A percentile compares a stretch with the other conserved stretches of the same genome.
Conservation (phyloP, 2,888 invertebrate species). For the Melanostoma scalare region DNA sequence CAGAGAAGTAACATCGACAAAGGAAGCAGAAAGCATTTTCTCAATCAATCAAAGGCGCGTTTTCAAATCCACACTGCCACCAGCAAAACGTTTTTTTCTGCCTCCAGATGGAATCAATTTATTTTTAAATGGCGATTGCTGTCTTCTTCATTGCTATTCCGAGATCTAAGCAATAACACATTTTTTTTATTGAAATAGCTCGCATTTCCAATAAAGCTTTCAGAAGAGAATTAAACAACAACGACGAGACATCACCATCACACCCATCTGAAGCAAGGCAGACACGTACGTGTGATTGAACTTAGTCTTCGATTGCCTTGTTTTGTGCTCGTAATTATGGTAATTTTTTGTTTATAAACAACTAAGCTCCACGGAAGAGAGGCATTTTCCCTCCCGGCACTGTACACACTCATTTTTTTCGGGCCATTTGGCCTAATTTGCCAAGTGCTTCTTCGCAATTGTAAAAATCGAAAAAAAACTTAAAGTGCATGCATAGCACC, state of each 20-base stretch:
- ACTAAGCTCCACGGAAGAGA: not conserved
- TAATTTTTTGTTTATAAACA: conserved; percentile 15
- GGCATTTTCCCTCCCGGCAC: not conserved
- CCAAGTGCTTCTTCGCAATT: not conserved
- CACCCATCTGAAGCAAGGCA: too few relatives aligned
- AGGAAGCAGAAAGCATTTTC: not conserved
- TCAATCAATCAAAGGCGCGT: conserved; percentile 13
- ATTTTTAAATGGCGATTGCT: conserved; percentile 13
- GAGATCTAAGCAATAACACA: not conserved
- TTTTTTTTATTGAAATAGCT: not conserved
- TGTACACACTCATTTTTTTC: conserved; percentile 3
- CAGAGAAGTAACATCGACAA: not conserved
- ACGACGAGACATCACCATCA: too few relatives aligned
- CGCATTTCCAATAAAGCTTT: conserved; percentile 1
- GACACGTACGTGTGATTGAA: too few relatives aligned
- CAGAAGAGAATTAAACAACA: too few relatives aligned
- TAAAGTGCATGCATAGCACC: conserved; percentile 37
- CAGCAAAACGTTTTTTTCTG: not conserved
- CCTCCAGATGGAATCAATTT: conserved; percentile 8
- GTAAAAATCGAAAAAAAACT: not conserved
- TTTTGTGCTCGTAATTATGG: too few relatives aligned
- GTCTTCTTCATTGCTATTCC: not conserved
- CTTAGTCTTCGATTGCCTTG: too few relatives aligned
- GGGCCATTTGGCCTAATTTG: conserved; percentile 43
- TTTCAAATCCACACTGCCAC: not conserved